phyloP scores from a whole-genome alignment of 2,888 invertebrate species.

The Xanthostigma xanthostigma region DNA sequence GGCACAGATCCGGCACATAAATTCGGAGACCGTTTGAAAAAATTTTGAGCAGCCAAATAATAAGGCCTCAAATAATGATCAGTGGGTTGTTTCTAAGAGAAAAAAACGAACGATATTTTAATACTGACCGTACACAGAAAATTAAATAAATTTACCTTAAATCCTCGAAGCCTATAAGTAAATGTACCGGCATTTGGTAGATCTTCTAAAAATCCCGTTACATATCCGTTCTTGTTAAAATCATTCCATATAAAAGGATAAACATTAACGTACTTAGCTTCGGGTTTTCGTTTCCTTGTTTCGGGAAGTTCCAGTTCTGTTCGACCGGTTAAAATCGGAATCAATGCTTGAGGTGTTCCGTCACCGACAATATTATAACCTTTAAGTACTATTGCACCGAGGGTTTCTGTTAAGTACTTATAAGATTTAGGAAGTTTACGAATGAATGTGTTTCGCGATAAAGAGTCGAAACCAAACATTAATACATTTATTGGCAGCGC shows the following conservation, averaged over 20 bases:
- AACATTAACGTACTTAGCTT: conserved; percentile 50
- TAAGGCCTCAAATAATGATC: conserved; percentile 82
- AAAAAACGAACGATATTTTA: conserved; percentile 1
- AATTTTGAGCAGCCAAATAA: conserved; percentile 48
- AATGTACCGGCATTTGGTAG: conserved; percentile 73
- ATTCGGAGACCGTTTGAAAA: conserved; percentile 36
- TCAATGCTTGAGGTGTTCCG: conserved; percentile 74
- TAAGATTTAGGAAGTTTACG: conserved; percentile 64
- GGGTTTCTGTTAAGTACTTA: conserved; percentile 43
- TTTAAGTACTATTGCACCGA: conserved; percentile 48
- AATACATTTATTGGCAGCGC: conserved; percentile 51
- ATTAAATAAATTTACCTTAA: conserved; percentile 30
- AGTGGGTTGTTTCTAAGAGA: conserved; percentile 50
- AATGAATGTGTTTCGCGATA: conserved; percentile 69
- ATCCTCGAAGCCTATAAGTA: conserved; percentile 79
- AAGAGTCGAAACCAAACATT: conserved; percentile 79
- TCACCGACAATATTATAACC: conserved; percentile 77
- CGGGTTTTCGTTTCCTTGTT: conserved; percentile 51
- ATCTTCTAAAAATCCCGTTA: conserved; percentile 79
- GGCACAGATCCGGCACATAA: conserved; percentile 59
- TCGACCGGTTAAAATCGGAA: conserved; percentile 74
- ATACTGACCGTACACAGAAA: not conserved
- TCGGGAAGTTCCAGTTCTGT: conserved; percentile 80
- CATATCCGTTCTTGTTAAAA: conserved; percentile 51
- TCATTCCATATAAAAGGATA: conserved; percentile 82